Evolutionary conservation across 2,888 invertebrate species (phyloP).

Genomic region (Operophtera brumata): DNA sequence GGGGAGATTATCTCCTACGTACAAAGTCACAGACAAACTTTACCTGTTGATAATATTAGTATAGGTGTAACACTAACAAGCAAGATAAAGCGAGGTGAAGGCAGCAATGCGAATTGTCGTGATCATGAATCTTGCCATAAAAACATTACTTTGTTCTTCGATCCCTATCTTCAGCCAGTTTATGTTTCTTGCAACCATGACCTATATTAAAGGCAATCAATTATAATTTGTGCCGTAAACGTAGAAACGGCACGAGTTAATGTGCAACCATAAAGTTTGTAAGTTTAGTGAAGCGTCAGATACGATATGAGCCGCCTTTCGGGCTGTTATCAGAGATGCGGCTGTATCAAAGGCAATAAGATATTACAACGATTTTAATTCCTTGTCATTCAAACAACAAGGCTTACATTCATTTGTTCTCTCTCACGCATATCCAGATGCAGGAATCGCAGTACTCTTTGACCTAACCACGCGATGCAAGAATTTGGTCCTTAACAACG

Average conservation of each 20-base stretch:
- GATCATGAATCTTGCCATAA: slow-evolving; percentile 34
- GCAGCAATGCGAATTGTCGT: slow-evolving; percentile 27
- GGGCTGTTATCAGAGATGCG: slow-evolving; percentile 62
- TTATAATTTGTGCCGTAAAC: slow-evolving; percentile 62
- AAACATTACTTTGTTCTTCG: slow-evolving; percentile 47
- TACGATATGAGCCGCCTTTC: slow-evolving; percentile 5
- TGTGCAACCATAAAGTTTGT: slow-evolving; percentile 51
- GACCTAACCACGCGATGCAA: slow-evolving; percentile 51
- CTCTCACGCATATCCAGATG: slow-evolving; percentile 47
- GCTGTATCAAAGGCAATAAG: slow-evolving; percentile 60
- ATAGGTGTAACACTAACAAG: too few relatives aligned
- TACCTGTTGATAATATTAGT: too few relatives aligned
- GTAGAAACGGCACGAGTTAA: slow-evolving; percentile 54
- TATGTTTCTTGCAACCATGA: slow-evolving; percentile 52
- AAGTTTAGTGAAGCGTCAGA: slow-evolving; percentile 32
- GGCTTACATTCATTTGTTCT: slow-evolving; percentile 53
- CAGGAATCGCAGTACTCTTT: slow-evolving; percentile 61
- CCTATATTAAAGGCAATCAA: slow-evolving; percentile 63
- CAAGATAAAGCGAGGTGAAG: slow-evolving; percentile 28
- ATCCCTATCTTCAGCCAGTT: slow-evolving; percentile 55
- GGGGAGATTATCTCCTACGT: too few relatives aligned
- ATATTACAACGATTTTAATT: slow-evolving; percentile 47
- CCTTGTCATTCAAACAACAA: slow-evolving; percentile 50
- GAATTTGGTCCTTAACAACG: slow-evolving; percentile 55
- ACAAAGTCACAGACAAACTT: too few relatives aligned